Evolutionary conservation across 2,888 invertebrate species (phyloP).

Genomic region (Coenonympha glycerion): DNA sequence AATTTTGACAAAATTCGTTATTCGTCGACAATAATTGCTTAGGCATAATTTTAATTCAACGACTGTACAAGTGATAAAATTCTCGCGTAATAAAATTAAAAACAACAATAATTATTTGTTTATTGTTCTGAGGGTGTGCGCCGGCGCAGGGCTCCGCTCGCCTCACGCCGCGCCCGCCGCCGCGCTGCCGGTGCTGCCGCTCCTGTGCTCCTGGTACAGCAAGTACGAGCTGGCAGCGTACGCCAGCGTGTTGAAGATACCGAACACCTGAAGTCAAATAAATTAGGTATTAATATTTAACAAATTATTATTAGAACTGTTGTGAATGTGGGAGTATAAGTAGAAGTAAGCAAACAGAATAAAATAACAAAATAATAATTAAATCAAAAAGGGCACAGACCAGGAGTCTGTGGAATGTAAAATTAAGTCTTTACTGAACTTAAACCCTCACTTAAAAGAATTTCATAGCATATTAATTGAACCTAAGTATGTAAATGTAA

Average conservation of each 20-base stretch:
- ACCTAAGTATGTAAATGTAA: too few relatives aligned
- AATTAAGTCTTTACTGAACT: too few relatives aligned
- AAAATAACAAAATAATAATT: too few relatives aligned
- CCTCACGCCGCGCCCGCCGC: constrained; percentile 30
- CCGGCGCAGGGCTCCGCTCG: constrained; percentile 21
- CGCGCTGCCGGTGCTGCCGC: constrained; percentile 38
- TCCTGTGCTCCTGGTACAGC: constrained; percentile 83
- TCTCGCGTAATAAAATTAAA: constrained; percentile 30
- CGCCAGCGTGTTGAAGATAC: constrained; percentile 85
- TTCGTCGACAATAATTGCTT: constrained; percentile 20
- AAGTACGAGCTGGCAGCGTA: constrained; percentile 86
- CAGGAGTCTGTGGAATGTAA: too few relatives aligned
- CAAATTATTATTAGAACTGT: too few relatives aligned
- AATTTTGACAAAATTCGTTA: not conserved
- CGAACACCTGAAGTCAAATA: constrained; percentile 79
- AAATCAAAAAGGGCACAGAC: too few relatives aligned
- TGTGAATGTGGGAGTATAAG: too few relatives aligned
- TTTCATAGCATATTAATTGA: too few relatives aligned
- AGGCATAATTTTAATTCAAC: constrained; percentile 19
- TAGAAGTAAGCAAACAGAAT: too few relatives aligned
- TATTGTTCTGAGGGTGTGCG: constrained; percentile 29
- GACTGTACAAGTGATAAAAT: constrained; percentile 28
- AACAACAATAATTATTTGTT: constrained; percentile 29
- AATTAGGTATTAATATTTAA: not conserved
- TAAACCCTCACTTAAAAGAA: too few relatives aligned